These are phyloP conservation scores for Morone chrysops DNA, from an alignment of 2,113 vertebrate species.

Conservation along the genomic window DNA sequence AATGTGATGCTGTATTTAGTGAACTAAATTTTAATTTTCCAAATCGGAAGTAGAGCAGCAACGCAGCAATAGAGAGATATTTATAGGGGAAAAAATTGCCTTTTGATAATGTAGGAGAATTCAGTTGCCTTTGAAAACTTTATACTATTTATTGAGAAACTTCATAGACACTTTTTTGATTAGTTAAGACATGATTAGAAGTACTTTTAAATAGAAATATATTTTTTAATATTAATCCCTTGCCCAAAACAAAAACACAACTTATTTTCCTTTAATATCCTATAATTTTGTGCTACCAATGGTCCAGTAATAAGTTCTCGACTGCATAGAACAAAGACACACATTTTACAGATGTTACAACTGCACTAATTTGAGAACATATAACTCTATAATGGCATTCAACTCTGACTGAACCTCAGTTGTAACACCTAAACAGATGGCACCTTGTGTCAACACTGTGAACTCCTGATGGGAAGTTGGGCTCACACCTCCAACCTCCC, in stretches of 20 bases:
- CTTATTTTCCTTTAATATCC: not conserved
- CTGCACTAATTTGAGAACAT: not conserved
- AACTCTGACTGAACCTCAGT: constrained; percentile 36
- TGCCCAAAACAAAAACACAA: not conserved
- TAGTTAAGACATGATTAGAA: not conserved
- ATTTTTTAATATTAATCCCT: not conserved
- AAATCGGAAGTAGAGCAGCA: not conserved
- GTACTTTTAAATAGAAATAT: not conserved
- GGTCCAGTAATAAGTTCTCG: not conserved
- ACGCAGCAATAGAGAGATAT: not conserved
- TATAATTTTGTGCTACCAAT: not conserved
- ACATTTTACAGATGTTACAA: not conserved
- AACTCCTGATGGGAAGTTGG: constrained; percentile 62
- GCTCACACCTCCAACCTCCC: constrained; percentile 66
- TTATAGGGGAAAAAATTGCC: not conserved
- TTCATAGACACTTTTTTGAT: not conserved
- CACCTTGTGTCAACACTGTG: constrained; percentile 39
- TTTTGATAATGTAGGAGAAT: not conserved
- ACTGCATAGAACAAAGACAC: not conserved
- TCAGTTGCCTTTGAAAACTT: not conserved
- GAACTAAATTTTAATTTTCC: not conserved
- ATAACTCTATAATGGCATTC: constrained; percentile 24
- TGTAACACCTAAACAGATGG: constrained; percentile 65
- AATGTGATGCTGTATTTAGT: not conserved
- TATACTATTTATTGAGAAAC: not conserved